These are phyloP conservation scores for Entomobrya multifasciata DNA, from an alignment of 2,888 invertebrate species.

Conservation along the genomic window DNA sequence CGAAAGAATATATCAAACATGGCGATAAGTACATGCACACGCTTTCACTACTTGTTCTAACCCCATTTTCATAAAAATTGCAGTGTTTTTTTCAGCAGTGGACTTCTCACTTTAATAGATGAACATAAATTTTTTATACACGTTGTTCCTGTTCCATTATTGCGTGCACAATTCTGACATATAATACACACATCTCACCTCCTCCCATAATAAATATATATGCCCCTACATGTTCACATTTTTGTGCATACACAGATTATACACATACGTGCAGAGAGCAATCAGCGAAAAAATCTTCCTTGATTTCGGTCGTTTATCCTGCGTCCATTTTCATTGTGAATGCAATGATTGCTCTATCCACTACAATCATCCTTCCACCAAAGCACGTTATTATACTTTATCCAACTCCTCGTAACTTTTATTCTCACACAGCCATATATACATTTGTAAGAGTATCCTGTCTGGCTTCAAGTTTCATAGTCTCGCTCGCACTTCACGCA, in stretches of 20 bases:
- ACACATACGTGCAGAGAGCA: not conserved
- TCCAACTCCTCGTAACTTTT: slow-evolving; percentile 12
- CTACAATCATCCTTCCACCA: not conserved
- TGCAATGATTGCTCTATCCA: slow-evolving; percentile 19
- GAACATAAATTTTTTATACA: not conserved
- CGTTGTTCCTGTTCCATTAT: not conserved
- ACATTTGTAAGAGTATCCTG: too few relatives aligned
- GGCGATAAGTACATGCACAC: not conserved
- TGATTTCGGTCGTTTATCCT: slow-evolving; percentile 59
- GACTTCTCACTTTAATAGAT: too few relatives aligned
- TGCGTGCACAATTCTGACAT: too few relatives aligned
- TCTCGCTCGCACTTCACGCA: slow-evolving; percentile 52
- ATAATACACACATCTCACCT: not conserved
- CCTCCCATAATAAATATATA: too few relatives aligned
- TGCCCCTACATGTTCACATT: not conserved
- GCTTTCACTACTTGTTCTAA: not conserved
- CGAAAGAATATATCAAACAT: not conserved
- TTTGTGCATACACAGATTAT: not conserved
- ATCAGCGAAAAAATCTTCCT: slow-evolving; percentile 24
- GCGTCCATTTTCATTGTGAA: slow-evolving; percentile 50
- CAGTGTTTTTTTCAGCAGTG: too few relatives aligned
- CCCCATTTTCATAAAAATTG: not conserved
- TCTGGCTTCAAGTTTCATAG: slow-evolving; percentile 1
- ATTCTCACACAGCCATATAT: not conserved
- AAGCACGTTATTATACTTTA: not conserved